Base-by-base conservation (phyloP, 1,140 invertebrate species). In the Gerris buenoi region DNA sequence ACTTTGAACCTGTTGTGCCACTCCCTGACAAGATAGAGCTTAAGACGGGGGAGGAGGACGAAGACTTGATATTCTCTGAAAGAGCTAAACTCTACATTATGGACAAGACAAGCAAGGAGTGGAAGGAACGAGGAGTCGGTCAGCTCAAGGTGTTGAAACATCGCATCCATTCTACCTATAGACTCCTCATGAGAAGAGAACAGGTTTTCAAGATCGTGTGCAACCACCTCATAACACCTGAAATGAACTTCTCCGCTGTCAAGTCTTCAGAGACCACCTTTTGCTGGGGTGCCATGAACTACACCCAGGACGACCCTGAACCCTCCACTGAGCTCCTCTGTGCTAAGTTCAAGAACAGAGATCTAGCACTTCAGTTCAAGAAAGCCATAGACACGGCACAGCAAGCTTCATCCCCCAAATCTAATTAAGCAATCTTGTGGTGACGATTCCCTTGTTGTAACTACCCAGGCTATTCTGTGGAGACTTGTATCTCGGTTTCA, bases 191-290 rank as follows among this genome's bases (percentile, higher is more conserved):
- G 93, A 82, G 93, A 60, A 80, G 93, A 64, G 93, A 96, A 68
- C 90, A 93, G 75, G 86, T 94, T 0, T 82, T 87, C 60, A 92
- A 91, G 73, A 86, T 95, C 25, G 95, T 93, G 79, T 91, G 91
- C 1, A 96, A 96, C 81, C 93, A 96, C 77, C 84, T 86, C 67
- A 80, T 96, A 18, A 83, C 81, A 0, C 77, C 83, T 0, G 85
- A 88, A 63, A 89, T 94, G 84, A 81, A 85, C 66, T 76, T 95
- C 22, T 81, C 80, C 65, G 81, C 83, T 1, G 87, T 87, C 83
- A 80, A 82, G n/a, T 87, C 84, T 64, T 88, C 87, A 70, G 82
- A 86, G 25, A 85, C 84, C 65, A 85, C 88, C 1, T 91, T 87
- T 74, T 81, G 90, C 70, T 94, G 90, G 88, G 87, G 85, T 2